Evolutionary conservation across 92 coral and sea anemone species (phyloP).

Genomic region (Isaurus tuberculatus): DNA sequence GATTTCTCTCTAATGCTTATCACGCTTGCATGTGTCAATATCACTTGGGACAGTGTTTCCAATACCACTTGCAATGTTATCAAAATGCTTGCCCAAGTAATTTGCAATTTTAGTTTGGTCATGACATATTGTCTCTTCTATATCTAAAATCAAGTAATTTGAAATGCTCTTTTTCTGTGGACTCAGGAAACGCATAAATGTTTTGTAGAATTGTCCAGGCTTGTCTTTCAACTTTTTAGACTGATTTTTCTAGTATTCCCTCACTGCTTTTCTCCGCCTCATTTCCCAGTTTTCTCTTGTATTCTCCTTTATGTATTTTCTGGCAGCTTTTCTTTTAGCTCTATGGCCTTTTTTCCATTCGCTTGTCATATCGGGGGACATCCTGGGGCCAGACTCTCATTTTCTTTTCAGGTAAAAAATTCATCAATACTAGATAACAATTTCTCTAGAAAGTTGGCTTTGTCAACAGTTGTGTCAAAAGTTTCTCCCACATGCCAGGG

Average conservation of each 20-base stretch:
- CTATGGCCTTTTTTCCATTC: slow-evolving; percentile 48
- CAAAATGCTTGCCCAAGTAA: slow-evolving; percentile 38
- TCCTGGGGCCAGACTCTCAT: slow-evolving; percentile 47
- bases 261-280: slow-evolving; percentile 26
- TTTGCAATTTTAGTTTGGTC: slow-evolving; percentile 46
- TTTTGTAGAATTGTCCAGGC: slow-evolving; percentile 52
- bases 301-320: slow-evolving; percentile 16
- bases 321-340: slow-evolving; percentile 52
- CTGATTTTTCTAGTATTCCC: slow-evolving; percentile 50
- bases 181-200: slow-evolving; percentile 44
- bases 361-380: slow-evolving; percentile 33
- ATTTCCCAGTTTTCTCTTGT: slow-evolving; percentile 47
- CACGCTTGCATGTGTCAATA: neutral
- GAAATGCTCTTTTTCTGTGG: neutral
- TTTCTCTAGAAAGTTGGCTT: slow-evolving; percentile 16
- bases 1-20: slow-evolving; percentile 26
- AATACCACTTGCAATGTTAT: slow-evolving; percentile 36
- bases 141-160: slow-evolving; percentile 3
- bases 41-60: slow-evolving; percentile 10
- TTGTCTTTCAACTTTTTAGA: slow-evolving; percentile 15
- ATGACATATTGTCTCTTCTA: slow-evolving; percentile 45
- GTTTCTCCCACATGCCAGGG: slow-evolving; percentile 59
- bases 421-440: slow-evolving; percentile 22
- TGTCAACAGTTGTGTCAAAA: slow-evolving; percentile 35
- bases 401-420: slow-evolving; percentile 42